Evolutionary conservation across 2,797 vertebrate genomes (phyloP).

Genomic region (Pelodytes ibericus): DNA sequence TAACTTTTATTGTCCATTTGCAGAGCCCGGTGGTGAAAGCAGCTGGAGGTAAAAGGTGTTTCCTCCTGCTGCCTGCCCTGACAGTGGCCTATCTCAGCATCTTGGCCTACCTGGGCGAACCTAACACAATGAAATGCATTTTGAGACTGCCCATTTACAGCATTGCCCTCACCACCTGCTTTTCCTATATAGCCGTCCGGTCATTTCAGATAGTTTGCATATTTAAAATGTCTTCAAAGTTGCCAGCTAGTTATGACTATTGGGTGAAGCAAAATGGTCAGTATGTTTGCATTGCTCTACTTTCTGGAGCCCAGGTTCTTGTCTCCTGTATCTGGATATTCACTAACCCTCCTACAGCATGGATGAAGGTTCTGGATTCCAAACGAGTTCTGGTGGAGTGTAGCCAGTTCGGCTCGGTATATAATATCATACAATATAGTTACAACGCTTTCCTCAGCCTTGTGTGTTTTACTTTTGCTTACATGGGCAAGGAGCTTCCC

Average conservation of each 20-base stretch:
- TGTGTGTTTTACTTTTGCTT: slow-evolving; percentile 79
- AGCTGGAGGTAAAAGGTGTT: slow-evolving; percentile 81
- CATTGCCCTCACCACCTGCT: slow-evolving; percentile 76
- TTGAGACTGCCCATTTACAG: slow-evolving; percentile 73
- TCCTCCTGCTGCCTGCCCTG: slow-evolving; percentile 78
- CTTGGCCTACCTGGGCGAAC: slow-evolving; percentile 73
- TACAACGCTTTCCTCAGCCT: slow-evolving; percentile 71
- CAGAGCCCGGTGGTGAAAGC: slow-evolving; percentile 80
- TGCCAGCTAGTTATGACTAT: slow-evolving; percentile 73
- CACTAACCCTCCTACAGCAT: slow-evolving; percentile 45
- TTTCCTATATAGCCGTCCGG: slow-evolving; percentile 77
- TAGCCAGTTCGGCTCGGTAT: slow-evolving; percentile 64
- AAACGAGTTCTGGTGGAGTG: slow-evolving; percentile 72
- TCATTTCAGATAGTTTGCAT: slow-evolving; percentile 84
- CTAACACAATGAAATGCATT: slow-evolving; percentile 68
- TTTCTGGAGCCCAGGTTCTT: slow-evolving; percentile 62
- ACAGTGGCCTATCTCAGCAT: slow-evolving; percentile 68
- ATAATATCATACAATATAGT: slow-evolving; percentile 63
- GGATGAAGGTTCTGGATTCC: accelerated
- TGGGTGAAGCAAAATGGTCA: slow-evolving; percentile 80
- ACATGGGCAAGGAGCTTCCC: slow-evolving; percentile 83
- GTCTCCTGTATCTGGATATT: slow-evolving; percentile 64
- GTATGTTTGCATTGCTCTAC: slow-evolving; percentile 65
- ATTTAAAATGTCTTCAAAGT: slow-evolving; percentile 81
- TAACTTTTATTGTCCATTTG: slow-evolving; percentile 73